Evolutionary conservation across 2,797 vertebrate genomes (phyloP).

Genomic region (Hapalemur alaotrensis): DNA sequence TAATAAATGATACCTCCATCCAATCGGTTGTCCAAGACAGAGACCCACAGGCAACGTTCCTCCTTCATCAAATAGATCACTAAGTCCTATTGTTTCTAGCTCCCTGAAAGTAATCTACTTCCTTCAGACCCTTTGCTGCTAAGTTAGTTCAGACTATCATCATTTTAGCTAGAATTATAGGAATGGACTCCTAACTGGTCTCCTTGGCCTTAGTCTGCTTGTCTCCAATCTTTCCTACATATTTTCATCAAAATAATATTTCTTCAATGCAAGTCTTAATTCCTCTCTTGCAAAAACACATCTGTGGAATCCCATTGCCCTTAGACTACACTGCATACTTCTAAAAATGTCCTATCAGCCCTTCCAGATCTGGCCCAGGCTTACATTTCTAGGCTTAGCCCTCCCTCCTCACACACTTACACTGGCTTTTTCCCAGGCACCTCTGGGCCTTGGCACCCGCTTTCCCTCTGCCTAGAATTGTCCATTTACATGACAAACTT

Average conservation of each 20-base stretch:
- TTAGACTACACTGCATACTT: not conserved
- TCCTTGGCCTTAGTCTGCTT: not conserved
- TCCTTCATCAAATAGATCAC: not conserved
- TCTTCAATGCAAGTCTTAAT: not conserved
- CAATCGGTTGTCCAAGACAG: not conserved
- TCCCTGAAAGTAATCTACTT: not conserved
- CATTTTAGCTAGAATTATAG: not conserved
- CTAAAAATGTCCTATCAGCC: not conserved
- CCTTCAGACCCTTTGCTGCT: not conserved
- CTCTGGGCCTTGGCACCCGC: not conserved
- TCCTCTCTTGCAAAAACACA: not conserved
- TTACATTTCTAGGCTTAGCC: not conserved
- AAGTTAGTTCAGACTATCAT: not conserved
- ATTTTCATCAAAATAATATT: not conserved
- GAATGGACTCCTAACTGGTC: not conserved
- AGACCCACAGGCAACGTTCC: not conserved
- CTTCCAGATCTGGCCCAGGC: not conserved
- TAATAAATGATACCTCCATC: not conserved
- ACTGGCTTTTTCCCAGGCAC: not conserved
- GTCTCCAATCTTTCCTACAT: not conserved
- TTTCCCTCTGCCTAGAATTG: not conserved
- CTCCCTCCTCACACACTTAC: rapidly evolving
- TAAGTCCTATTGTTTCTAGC: not conserved
- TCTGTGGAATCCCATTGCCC: not conserved
- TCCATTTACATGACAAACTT: not conserved